phyloP scores from a whole-genome alignment of 1,140 invertebrate species.

The Polypedilum vanderplanki region DNA sequence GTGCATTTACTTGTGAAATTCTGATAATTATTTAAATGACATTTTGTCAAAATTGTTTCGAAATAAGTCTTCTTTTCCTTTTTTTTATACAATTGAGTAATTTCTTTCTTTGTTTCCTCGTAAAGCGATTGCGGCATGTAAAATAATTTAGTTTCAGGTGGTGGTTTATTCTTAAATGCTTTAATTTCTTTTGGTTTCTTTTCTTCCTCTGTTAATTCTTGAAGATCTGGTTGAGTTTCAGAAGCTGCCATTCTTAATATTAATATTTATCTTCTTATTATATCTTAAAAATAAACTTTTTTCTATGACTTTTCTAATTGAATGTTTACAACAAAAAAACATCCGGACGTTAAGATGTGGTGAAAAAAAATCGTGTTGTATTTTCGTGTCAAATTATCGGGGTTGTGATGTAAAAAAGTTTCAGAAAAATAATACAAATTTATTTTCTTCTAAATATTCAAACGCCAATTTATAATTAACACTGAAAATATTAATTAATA shows the following conservation, averaged over 20 bases:
- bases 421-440: too few species aligned
- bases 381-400: too few species aligned
- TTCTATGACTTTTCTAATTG: too few species aligned
- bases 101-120: background rate
- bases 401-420: too few species aligned
- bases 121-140: background rate
- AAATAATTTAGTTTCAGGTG: too few species aligned
- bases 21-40: background rate
- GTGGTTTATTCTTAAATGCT: too few species aligned
- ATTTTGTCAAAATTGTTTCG: background rate
- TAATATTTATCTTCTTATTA: background rate
- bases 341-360: background rate
- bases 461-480: too few species aligned
- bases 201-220: background rate
- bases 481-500: too few species aligned
- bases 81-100: background rate
- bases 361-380: too few species aligned
- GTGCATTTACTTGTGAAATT: background rate
- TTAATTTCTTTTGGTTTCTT: background rate
- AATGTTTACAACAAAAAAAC: background rate
- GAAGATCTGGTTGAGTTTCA: too few species aligned
- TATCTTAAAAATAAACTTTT: too few species aligned
- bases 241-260: background rate
- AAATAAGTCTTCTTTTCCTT: background rate
- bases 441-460: too few species aligned